phyloP scores from a whole-genome alignment of 2,797 vertebrate genomes.

The Microctenopoma stevenorrisi region DNA sequence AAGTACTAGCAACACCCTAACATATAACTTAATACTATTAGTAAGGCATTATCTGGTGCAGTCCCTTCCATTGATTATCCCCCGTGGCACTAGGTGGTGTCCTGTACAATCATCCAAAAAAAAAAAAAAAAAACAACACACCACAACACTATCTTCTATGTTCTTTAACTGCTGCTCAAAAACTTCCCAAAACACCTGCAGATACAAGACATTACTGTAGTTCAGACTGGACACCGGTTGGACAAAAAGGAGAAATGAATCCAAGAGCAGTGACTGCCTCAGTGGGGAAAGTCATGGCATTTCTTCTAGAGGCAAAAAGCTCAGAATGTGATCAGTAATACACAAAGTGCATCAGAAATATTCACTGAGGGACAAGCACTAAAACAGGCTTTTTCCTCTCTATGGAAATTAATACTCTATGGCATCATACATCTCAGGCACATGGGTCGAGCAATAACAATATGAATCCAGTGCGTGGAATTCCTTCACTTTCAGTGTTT shows the following conservation, averaged over 20 bases:
- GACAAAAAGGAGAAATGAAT: slow-evolving; percentile 25
- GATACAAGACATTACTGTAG: slow-evolving; percentile 10
- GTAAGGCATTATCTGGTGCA: slow-evolving; percentile 9
- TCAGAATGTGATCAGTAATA: slow-evolving; percentile 51
- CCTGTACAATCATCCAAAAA: slow-evolving; percentile 23
- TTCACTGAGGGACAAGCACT: slow-evolving; percentile 47
- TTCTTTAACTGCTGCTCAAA: slow-evolving; percentile 11
- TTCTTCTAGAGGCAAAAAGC: slow-evolving; percentile 34
- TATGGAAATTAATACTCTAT: slow-evolving; percentile 76
- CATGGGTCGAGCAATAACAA: slow-evolving; percentile 36
- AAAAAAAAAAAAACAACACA: slow-evolving; percentile 5
- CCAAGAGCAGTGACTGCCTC: slow-evolving; percentile 1
- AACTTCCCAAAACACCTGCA: slow-evolving; percentile 13
- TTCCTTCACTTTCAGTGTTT: slow-evolving; percentile 18
- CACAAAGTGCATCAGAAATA: slow-evolving; percentile 74
- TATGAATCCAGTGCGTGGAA: slow-evolving; percentile 32
- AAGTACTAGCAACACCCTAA: slow-evolving; percentile 20
- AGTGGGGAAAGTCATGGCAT: slow-evolving; percentile 12
- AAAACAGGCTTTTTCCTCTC: slow-evolving; percentile 33
- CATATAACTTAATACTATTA: slow-evolving; percentile 27
- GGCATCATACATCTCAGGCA: slow-evolving; percentile 66
- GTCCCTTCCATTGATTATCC: slow-evolving; percentile 36
- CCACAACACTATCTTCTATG: background rate
- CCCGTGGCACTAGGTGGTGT: slow-evolving; percentile 19
- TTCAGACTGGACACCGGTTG: slow-evolving; percentile 17